Percentiles rank a stretch among this genome's conserved stretches.
Conservation (phyloP, 2,113 vertebrate genomes). For the Leptobrachium leishanense region DNA sequence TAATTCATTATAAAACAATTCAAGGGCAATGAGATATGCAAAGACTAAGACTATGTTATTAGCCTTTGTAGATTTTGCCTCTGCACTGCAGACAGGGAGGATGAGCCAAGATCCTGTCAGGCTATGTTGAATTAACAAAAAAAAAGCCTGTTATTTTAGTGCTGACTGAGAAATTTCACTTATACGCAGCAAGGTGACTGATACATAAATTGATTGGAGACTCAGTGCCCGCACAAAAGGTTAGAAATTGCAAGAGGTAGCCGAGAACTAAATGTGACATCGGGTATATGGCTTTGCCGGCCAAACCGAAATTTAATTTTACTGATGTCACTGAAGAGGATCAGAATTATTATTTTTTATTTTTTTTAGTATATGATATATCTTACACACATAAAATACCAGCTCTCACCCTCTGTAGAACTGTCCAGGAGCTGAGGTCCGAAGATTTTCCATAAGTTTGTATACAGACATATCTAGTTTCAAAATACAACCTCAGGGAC, state of each 20-base stretch:
- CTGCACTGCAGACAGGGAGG: not conserved
- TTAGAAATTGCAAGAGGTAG: slow-evolving; percentile 54
- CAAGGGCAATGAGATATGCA: slow-evolving; percentile 3
- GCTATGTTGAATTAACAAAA: slow-evolving; percentile 47
- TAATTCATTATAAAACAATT: slow-evolving; percentile 10
- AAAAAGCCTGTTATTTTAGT: slow-evolving; percentile 46
- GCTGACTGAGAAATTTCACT: slow-evolving; percentile 54
- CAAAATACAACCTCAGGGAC: too few species aligned
- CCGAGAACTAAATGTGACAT: slow-evolving; percentile 51
- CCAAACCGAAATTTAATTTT: slow-evolving; percentile 2
- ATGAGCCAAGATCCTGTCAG: slow-evolving; percentile 32
- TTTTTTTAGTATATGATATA: too few species aligned
- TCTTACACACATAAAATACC: too few species aligned
- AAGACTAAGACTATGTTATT: not conserved
- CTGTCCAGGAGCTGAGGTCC: too few species aligned
- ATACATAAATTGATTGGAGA: slow-evolving; percentile 52
- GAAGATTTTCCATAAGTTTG: too few species aligned
- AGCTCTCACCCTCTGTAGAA: too few species aligned
- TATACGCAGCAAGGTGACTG: slow-evolving; percentile 53
- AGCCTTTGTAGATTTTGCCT: not conserved
- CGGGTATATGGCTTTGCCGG: slow-evolving; percentile 55
- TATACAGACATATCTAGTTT: too few species aligned
- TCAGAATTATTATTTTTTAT: too few species aligned
- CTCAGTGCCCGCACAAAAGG: slow-evolving; percentile 55
- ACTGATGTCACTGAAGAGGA: not conserved